These are phyloP conservation scores for Motacilla tschutschensis DNA, from an alignment of 2,113 vertebrate genomes.

Conservation along the genomic window DNA sequence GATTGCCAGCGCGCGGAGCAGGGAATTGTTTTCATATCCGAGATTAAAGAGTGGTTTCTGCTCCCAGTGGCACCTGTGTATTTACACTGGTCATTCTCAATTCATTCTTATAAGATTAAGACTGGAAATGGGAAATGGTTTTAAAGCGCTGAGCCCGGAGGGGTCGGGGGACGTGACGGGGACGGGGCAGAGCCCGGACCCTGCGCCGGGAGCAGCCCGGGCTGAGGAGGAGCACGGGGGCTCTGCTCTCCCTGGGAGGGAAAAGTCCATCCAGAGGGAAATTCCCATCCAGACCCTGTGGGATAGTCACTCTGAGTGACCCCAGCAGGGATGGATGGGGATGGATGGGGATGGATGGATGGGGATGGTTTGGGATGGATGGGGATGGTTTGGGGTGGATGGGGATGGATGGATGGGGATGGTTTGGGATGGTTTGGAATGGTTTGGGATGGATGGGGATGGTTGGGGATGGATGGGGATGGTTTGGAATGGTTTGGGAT, in stretches of 20 bases:
- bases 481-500: accelerated
- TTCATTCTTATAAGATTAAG: conserved; percentile 59
- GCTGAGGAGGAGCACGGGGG: accelerated
- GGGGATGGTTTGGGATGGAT: too few species aligned
- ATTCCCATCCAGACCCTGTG: accelerated
- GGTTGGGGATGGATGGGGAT: neutral
- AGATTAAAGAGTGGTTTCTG: conserved; percentile 61
- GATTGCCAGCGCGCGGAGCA: conserved; percentile 55
- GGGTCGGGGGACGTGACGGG: neutral
- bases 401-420: accelerated
- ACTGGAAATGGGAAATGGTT: conserved; percentile 53
- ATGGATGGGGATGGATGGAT: accelerated
- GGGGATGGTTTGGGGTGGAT: accelerated
- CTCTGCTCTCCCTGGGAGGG: neutral
- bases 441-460: accelerated
- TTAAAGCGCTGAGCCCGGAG: neutral
- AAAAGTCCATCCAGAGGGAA: accelerated
- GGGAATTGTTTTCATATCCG: conserved; percentile 58
- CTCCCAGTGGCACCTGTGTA: conserved; percentile 61
- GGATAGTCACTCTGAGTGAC: neutral
- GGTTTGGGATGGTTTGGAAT: neutral
- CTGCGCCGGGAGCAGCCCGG: accelerated
- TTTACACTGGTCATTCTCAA: conserved; percentile 61
- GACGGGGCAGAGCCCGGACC: neutral
- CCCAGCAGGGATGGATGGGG: accelerated